phyloP scores from a whole-genome alignment of 1,140 invertebrate species.

The Elymnias hypermnestra region DNA sequence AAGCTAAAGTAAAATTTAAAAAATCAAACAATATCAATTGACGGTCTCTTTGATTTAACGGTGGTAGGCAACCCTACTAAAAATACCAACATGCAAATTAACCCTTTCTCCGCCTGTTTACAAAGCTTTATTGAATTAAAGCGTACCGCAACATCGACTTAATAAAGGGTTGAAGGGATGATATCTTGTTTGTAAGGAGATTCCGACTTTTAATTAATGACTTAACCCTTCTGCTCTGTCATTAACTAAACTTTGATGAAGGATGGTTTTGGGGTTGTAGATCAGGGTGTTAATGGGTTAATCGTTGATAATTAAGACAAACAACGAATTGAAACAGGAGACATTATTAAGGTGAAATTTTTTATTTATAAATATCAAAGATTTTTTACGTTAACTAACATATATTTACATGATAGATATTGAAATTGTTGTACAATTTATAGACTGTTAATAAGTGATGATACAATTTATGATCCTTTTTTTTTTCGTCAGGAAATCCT shows the following conservation, averaged over 20 bases:
- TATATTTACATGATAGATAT: no score
- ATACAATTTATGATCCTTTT: no score
- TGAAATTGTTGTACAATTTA: no score
- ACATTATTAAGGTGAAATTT: no score
- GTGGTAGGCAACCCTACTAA: not conserved
- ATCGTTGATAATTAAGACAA: conserved; percentile 11
- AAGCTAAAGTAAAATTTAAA: no score
- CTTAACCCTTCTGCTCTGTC: conserved; percentile 53
- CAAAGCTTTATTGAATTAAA: conserved; percentile 72
- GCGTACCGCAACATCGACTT: conserved; percentile 45
- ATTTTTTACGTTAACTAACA: no score
- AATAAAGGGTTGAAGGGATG: conserved; percentile 64
- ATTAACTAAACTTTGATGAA: conserved; percentile 60
- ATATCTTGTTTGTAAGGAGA: conserved; percentile 69
- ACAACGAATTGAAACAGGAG: not conserved
- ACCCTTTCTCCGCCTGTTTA: conserved; percentile 69
- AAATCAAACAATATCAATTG: no score
- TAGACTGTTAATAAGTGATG: no score
- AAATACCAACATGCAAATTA: conserved; percentile 70
- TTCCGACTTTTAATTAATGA: conserved; percentile 68
- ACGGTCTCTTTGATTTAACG: no score
- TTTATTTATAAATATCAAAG: no score
- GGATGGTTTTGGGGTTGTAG: conserved; percentile 35
- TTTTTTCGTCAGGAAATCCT: no score
- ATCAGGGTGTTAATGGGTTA: conserved; percentile 32